Base-by-base conservation (phyloP, 2,888 invertebrate genomes). In the Hydraecia micacea region DNA sequence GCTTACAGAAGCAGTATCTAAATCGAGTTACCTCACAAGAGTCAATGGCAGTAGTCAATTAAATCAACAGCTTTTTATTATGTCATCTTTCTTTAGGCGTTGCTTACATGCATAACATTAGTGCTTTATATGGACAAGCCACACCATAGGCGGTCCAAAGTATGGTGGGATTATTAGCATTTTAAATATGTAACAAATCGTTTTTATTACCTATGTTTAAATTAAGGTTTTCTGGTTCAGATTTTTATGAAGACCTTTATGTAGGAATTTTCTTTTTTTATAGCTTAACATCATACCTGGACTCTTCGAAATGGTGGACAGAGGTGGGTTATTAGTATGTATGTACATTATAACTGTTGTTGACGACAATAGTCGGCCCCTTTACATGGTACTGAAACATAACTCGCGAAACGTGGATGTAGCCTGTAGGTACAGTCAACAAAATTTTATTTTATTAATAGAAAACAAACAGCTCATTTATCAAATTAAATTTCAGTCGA, bases 31-130 rank as follows among this genome's bases (percentile, higher is more conserved):
- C 7, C 36, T n/a, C 28, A 46, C 67, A 62, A 46, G 36, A 68
- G 9, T 58, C n/a, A 75, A 32, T 55, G 67, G n/a, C 2, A 55
- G 8, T 32, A 3, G 36, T 21, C 11, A 55, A 81, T 82, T 68
- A 77, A 81, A 49, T 81, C 82, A 68, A 72, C 25, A 15, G 60
- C n/a, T 83, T 79, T 78, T 81, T 77, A 49, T 15, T 1, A 58
- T 8, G 11, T 55, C 11, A 25, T 13, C 0, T 68, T 73, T 71
- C 42, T 79, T 82, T 11, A n/a, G 49, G 0, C 1, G 2, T 36
- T 52, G 79, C 2, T 83, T 82, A 63, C 63, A 82, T 83, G 46
- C 62, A 74, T 82, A 68, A 18, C 1, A 81, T 82, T 82, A 72
- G 6, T 18, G 63, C 79, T 71, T 7, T 68, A n/a, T 58, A 68